A percentile compares a stretch with the other conserved stretches of the same genome.
Evolutionary conservation across 1,140 invertebrate species (phyloP).

Genomic region (Campodea augens): DNA sequence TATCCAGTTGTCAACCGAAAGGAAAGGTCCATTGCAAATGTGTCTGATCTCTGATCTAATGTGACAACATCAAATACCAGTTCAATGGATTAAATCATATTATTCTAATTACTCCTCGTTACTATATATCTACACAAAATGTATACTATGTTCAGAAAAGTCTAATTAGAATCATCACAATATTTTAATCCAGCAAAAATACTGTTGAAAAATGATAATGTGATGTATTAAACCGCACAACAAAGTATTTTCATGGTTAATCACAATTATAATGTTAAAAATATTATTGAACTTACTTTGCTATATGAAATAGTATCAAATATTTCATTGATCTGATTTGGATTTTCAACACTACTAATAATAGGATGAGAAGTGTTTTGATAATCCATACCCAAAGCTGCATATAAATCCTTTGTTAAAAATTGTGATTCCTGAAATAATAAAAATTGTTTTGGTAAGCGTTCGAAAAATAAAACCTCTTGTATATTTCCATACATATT

Average conservation of each 20-base stretch:
- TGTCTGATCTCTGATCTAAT: no score
- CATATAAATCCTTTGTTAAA: conserved; percentile 24
- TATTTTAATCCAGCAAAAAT: background rate
- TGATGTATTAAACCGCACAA: background rate
- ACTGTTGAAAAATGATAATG: background rate
- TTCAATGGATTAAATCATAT: no score
- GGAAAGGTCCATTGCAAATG: no score
- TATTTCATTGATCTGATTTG: conserved; percentile 32
- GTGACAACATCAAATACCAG: no score
- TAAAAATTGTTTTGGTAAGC: conserved; percentile 13
- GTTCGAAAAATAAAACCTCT: conserved; percentile 2
- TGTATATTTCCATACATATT: conserved; percentile 18
- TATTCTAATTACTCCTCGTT: background rate
- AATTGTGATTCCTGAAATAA: conserved; percentile 29
- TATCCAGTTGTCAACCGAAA: no score
- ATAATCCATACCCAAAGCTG: conserved; percentile 29
- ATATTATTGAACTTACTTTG: conserved; percentile 24
- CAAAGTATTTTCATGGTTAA: no score
- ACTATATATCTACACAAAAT: background rate
- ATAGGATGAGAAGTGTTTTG: conserved; percentile 35
- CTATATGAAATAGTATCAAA: conserved; percentile 38
- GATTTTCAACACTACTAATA: conserved; percentile 27
- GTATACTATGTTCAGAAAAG: background rate
- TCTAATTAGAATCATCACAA: background rate
- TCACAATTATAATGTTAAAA: background rate